Evolutionary conservation across 2,113 vertebrate species (phyloP).

Genomic region (Anoplopoma fimbria): DNA sequence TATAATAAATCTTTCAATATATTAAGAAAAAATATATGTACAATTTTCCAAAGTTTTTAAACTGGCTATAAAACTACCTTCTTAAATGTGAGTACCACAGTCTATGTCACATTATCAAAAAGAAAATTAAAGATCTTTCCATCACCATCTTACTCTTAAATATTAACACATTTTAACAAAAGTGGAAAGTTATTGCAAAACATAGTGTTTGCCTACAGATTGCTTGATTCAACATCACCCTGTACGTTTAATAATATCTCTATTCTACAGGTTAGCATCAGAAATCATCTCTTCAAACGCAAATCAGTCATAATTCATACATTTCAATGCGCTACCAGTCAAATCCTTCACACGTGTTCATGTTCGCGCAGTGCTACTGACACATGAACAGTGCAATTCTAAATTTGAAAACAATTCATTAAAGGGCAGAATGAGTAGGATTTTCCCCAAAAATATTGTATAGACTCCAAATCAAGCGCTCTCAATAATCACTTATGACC

Average conservation of each 20-base stretch:
- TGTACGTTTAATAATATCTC: not conserved
- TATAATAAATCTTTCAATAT: slow-evolving; percentile 20
- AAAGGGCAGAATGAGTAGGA: not conserved
- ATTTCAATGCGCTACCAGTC: not conserved
- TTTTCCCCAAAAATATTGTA: not conserved
- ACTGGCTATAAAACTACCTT: slow-evolving; percentile 32
- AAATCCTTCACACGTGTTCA: slow-evolving; percentile 15
- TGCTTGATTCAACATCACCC: not conserved
- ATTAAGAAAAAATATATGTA: slow-evolving; percentile 21
- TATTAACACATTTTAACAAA: not conserved
- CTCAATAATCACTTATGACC: not conserved
- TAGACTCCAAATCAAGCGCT: not conserved
- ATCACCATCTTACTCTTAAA: not conserved
- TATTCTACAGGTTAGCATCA: not conserved
- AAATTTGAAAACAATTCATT: slow-evolving; percentile 4
- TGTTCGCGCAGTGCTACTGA: not conserved
- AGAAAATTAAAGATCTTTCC: not conserved
- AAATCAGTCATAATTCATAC: slow-evolving; percentile 24
- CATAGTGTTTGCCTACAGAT: not conserved
- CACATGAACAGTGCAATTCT: not conserved
- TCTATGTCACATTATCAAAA: slow-evolving; percentile 14
- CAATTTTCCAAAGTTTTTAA: slow-evolving; percentile 29
- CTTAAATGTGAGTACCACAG: not conserved
- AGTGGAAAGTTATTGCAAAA: not conserved
- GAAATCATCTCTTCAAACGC: not conserved